These are phyloP conservation scores for Microtus agrestis DNA, from an alignment of 2,797 vertebrate species.

Conservation along the genomic window DNA sequence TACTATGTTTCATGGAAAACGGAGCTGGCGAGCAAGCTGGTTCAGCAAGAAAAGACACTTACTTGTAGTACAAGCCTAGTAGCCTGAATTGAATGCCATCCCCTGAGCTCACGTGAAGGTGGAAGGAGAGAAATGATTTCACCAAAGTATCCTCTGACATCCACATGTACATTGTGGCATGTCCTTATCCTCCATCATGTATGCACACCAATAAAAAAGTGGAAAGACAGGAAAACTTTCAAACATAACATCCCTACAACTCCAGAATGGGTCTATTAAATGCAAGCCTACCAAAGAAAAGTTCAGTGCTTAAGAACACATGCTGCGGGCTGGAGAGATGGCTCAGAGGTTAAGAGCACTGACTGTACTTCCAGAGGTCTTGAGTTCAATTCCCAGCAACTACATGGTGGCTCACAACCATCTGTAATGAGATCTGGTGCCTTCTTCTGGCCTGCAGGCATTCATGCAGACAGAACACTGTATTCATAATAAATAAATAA, in stretches of 20 bases:
- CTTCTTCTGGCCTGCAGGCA: too few relatives aligned
- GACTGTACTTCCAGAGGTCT: too few relatives aligned
- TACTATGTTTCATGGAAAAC: constrained; percentile 38
- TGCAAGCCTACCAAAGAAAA: neutral
- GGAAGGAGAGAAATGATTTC: neutral
- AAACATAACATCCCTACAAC: constrained; percentile 5
- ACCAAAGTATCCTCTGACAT: neutral
- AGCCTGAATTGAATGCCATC: neutral
- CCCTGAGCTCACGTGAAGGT: neutral
- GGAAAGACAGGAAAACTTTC: constrained; percentile 14
- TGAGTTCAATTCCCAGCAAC: too few relatives aligned
- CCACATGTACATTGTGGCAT: too few relatives aligned
- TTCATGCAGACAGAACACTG: too few relatives aligned
- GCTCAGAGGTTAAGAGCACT: too few relatives aligned
- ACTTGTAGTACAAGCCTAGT: neutral
- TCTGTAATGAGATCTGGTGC: too few relatives aligned
- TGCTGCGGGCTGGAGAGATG: too few relatives aligned
- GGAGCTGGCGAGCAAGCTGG: neutral
- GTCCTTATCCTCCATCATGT: neutral
- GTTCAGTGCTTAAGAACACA: neutral
- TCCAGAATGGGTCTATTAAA: neutral
- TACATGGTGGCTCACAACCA: too few relatives aligned
- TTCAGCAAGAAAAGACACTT: neutral
- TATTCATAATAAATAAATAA: too few relatives aligned
- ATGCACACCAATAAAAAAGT: neutral